Base-by-base conservation (phyloP, 1,140 invertebrate genomes). In the Caenorhabditis inopinata region DNA sequence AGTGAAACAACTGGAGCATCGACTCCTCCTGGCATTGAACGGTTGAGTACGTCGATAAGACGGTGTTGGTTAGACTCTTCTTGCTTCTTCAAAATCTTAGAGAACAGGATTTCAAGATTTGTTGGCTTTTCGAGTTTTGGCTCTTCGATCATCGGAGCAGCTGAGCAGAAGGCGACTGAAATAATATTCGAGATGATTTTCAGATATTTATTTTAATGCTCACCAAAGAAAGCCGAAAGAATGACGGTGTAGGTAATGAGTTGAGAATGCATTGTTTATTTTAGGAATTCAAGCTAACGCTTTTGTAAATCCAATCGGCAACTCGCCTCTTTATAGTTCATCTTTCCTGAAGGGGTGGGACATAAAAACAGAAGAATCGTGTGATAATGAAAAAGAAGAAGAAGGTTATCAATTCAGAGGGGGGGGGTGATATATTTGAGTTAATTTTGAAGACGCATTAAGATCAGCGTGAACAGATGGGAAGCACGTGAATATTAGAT, bases 11-110 rank as follows among this genome's bases (percentile, higher is more conserved):
- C 35, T 47, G 74, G 74, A 77, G 76, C 51, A 42, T 62, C 74
- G 53, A 81, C 78, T 45, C 80, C 80, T 47, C 58, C 45, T 38
- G 78, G 78, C 38, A 79, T 58, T 18, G 78, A 35, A 27, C 48
- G 42, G 45, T 46, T 58, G 25, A 79, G 74, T 27, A 79, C 74
- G 73, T 79, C 46, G n/a, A 75, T 38, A 14, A 79, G 58, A 23
- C 58, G 78, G 12, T 79, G 35, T 38, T 79, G 62, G 27, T 79
- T 79, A n/a, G 58, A 32, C 14, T 79, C 78, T 21, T 42, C 38
- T 46, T 79, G 78, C 48, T 79, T 79, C 27, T 79, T 74, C 27
- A 75, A 47, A 11, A 79, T 46, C 16, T 42, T 58, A 21, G 62
- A 62, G 21, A 74, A 68, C 16, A 68, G 21, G 32, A 68, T 68